phyloP scores from a whole-genome alignment of 2,797 vertebrate species.

The Poecilia gillii region DNA sequence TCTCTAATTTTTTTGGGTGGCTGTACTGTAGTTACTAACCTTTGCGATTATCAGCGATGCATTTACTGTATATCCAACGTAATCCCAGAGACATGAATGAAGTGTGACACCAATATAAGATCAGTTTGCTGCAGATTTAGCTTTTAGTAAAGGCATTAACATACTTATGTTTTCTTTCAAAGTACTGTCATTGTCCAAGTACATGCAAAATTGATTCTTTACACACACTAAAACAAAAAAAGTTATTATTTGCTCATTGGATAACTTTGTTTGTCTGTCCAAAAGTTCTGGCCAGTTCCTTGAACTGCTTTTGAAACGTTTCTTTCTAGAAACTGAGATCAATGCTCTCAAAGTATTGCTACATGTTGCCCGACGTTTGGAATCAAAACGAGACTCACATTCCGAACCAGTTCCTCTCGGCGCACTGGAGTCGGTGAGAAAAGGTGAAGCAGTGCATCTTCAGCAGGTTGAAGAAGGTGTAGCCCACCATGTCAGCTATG shows the following conservation, averaged over 20 bases:
- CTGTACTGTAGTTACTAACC: background rate
- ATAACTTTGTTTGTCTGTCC: slow-evolving; percentile 1
- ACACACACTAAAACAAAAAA: background rate
- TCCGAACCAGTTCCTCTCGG: slow-evolving; percentile 87
- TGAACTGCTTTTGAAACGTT: background rate
- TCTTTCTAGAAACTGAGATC: background rate
- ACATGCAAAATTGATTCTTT: background rate
- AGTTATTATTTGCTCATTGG: background rate
- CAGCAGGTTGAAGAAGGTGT: slow-evolving; percentile 89
- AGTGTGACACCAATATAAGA: background rate
- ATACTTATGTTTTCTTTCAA: background rate
- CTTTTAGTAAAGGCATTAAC: background rate
- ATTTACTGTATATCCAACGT: background rate
- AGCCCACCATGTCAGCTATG: slow-evolving; percentile 84
- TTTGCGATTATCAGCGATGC: background rate
- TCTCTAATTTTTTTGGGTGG: background rate
- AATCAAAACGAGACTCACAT: slow-evolving; percentile 75
- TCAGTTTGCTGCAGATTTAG: background rate
- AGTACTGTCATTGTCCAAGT: background rate
- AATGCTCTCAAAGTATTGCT: background rate
- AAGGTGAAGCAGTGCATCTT: slow-evolving; percentile 89
- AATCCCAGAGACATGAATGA: background rate
- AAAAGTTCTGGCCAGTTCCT: background rate
- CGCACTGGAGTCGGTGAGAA: slow-evolving; percentile 81
- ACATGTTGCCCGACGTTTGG: background rate